Evolutionary conservation across 2,888 invertebrate species (phyloP), one percentile per base, ranked within the genome.

Genomic region (Colostygia pectinataria): DNA sequence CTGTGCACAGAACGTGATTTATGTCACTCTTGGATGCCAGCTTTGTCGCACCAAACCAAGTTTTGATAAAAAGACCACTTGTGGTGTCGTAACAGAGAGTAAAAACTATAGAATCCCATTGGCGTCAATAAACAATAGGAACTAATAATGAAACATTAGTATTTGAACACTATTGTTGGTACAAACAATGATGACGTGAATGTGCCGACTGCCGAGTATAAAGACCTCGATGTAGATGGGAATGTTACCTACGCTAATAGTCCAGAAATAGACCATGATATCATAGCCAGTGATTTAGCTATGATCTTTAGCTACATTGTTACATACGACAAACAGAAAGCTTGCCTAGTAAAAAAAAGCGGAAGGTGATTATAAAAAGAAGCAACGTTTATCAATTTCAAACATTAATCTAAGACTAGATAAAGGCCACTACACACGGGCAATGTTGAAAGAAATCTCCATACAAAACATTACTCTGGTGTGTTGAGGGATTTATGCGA

Each of bases 401-500:
- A 75, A 76, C 77, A 84, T 88, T 83, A 85, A 85, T 88, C 80
- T 80, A 79, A 77, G 76, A 79, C 83, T 86, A 88, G 89, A 88
- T 86, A 85, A 81, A 84, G 83, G 80, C 83, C 80, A 83, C 75
- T 68, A 79, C 81, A 80, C 78, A 73, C 74, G 71, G 65, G 72
- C 70, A 67, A 75, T 80, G 90, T 81, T 80, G 90, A 90, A 89
- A 90, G 90, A 90, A 90, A 89, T 86, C 90, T 90, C 88, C 85
- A 90, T 90, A 90, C 89, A 89, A 88, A 90, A 89, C 90, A 88
- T 89, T 86, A 88, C 80, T 85, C 81, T 68, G 59, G 58, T 53
- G 81, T 86, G 90, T 79, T 87, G 90, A 90, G 65, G 75, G 90
- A 90, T 90, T 90, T 90, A 90, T 90, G 80, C 82, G 88, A 84